These are phyloP conservation scores for Rhea americana DNA, from an alignment of 2,113 vertebrate species.

Conservation along the genomic window DNA sequence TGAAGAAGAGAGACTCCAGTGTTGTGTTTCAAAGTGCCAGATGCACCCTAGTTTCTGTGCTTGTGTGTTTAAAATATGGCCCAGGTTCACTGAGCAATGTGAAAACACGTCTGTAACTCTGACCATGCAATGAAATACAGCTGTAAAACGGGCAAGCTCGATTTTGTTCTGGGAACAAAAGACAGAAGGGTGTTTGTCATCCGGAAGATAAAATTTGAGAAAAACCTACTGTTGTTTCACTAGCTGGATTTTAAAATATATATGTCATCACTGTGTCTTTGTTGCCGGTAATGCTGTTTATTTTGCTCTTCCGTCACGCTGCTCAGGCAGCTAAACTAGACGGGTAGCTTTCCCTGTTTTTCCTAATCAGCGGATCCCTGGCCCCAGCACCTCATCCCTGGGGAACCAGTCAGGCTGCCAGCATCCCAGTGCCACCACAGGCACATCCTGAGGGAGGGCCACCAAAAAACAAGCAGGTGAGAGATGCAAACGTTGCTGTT, in stretches of 20 bases:
- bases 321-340: background rate
- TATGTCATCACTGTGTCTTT: background rate
- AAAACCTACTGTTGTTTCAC: conserved; percentile 21
- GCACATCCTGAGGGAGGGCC: fast-evolving
- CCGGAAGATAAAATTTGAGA: background rate
- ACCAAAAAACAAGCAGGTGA: background rate
- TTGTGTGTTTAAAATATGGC: background rate
- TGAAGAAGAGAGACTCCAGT: background rate
- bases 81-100: conserved; percentile 1
- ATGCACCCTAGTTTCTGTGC: background rate
- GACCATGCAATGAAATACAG: background rate
- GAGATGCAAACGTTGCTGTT: background rate
- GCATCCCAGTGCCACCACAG: background rate
- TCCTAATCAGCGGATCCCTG: background rate
- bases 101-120: background rate
- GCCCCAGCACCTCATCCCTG: background rate
- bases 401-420: background rate
- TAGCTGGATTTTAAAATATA: background rate
- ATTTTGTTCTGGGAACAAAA: background rate
- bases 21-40: background rate
- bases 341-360: fast-evolving
- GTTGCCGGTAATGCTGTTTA: background rate
- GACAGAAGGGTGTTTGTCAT: background rate
- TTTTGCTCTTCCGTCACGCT: background rate
- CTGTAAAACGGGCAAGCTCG: background rate